These are phyloP conservation scores for Eristalis tenax DNA, from an alignment of 2,888 invertebrate genomes.

Conservation along the genomic window DNA sequence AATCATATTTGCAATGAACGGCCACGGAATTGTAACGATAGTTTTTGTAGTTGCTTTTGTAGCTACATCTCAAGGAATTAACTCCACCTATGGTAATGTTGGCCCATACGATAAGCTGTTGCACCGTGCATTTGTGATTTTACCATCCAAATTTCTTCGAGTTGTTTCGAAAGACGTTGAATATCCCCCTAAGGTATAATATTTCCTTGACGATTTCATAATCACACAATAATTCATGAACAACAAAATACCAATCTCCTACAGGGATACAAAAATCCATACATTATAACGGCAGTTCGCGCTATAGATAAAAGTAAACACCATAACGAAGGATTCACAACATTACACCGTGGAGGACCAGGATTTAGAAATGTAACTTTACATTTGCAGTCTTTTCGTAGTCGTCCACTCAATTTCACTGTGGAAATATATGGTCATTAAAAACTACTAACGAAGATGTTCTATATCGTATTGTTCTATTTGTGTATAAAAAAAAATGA, in stretches of 20 bases:
- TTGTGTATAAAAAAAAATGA: too few species aligned
- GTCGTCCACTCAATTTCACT: conserved; percentile 78
- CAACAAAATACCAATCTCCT: not conserved
- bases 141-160: conserved; percentile 52
- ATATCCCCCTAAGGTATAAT: conserved; percentile 73
- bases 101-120: conserved; percentile 69
- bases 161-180: conserved; percentile 53
- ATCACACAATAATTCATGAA: not conserved
- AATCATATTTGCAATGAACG: conserved; percentile 31
- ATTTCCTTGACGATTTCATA: not conserved
- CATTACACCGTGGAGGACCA: conserved; percentile 78
- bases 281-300: conserved; percentile 26
- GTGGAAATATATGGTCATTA: conserved; percentile 78
- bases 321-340: conserved; percentile 75
- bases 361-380: conserved; percentile 75
- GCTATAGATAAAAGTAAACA: conserved; percentile 75
- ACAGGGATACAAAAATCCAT: conserved; percentile 28
- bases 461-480: too few species aligned
- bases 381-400: conserved; percentile 78
- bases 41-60: conserved; percentile 39
- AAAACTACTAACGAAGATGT: not conserved
- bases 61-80: conserved; percentile 60
- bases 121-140: conserved; percentile 56
- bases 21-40: conserved; percentile 40
- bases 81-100: conserved; percentile 72